Evolutionary conservation across 2,888 invertebrate genomes (phyloP), one percentile per base, ranked within the genome.

Genomic region (Agapetus fuscipes): DNA sequence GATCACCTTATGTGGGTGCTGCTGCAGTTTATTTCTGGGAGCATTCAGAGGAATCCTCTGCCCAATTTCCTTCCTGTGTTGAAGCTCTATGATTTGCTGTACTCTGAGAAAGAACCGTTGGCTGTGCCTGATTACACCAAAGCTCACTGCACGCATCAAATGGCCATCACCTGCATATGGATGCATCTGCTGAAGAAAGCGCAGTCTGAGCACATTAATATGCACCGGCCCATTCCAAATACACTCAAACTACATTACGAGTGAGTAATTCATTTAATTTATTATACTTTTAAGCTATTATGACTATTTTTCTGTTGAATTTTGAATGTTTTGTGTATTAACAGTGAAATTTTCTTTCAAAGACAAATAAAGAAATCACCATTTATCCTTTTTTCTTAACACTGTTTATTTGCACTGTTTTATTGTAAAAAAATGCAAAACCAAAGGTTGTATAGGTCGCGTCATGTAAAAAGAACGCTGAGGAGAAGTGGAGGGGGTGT

Each of bases 1-100:
- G 96, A 96, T 62, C 94, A 97, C 54, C 67, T 98, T n/a, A 97
- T 98, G 96, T 97, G 97, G 96, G 87, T 94, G 13, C 66, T 97
- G 12, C 66, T 98, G 29, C 97, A 98, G 64, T 96, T 94, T 55
- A 90, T 97, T 52, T 95, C 96, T 0, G 95, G 95, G 33, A 93
- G 91, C 55, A 94, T 94, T 53, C 91, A 93, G 59, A 81, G 93
- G 51, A 94, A 94, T 64, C 88, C 93, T 0, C 62, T 88, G 31
- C 80, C 83, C 0, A 90, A 89, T 58, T 91, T 91, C 55, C 64
- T 91, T 45, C 90, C 93, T 0, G 89, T 95, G 43, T 76, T 95
- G 52, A 83, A 87, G 56, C 68, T 96, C 9, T 91, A 91, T 60
- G 94, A 95, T 60, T 67, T 94, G 17, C 66, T 97, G 3, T 97